These are phyloP conservation scores for Papilio polyxenes DNA, from an alignment of 1,140 invertebrate genomes.

Conservation along the genomic window DNA sequence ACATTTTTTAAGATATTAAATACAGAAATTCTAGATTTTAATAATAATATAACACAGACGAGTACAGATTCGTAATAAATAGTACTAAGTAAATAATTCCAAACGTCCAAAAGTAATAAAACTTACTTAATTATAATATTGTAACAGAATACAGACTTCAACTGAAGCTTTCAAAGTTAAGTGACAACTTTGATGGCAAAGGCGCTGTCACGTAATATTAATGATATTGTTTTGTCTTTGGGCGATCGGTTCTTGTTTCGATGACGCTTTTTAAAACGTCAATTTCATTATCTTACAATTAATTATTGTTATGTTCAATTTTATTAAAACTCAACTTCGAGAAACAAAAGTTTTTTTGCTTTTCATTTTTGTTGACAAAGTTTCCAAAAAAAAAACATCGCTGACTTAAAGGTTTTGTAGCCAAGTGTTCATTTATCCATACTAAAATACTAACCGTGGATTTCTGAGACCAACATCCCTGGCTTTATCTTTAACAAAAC, in stretches of 20 bases:
- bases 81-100: too few species aligned
- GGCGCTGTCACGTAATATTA: background rate
- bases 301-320: background rate
- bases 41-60: too few species aligned
- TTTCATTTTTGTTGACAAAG: background rate
- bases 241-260: conserved; percentile 1
- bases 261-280: background rate
- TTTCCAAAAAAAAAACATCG: too few species aligned
- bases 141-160: background rate
- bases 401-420: background rate
- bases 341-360: background rate
- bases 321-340: background rate
- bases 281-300: conserved; percentile 3
- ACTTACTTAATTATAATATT: background rate
- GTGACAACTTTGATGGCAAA: background rate
- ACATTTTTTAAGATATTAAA: too few species aligned
- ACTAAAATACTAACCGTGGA: background rate
- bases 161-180: background rate
- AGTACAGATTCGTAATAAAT: too few species aligned
- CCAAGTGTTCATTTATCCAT: background rate
- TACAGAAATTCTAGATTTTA: too few species aligned
- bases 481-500: too few species aligned
- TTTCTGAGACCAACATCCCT: too few species aligned
- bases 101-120: too few species aligned
- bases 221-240: background rate